Percentiles rank a stretch among this genome's conserved stretches.
These are phyloP conservation scores for Macropus fuliginosus DNA, from an alignment of 2,797 vertebrate species.

Conservation along the genomic window DNA sequence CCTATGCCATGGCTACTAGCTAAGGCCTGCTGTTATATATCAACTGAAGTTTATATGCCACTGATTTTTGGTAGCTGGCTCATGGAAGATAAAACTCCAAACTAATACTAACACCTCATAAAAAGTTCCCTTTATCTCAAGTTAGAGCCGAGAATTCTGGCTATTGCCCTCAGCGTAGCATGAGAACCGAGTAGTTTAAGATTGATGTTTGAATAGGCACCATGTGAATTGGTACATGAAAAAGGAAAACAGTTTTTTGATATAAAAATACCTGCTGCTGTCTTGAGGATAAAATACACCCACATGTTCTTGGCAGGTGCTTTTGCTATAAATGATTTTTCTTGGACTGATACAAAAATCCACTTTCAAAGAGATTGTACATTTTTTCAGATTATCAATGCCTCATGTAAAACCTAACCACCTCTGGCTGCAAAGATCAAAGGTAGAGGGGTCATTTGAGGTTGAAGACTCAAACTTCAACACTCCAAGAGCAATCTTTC, in stretches of 20 bases:
- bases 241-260: conserved; percentile 37
- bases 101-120: conserved; percentile 12
- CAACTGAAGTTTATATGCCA: neutral
- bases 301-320: conserved; percentile 61
- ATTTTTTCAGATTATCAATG: conserved; percentile 63
- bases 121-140: conserved; percentile 43
- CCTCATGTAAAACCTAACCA: conserved; percentile 52
- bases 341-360: conserved; percentile 59
- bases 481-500: conserved; percentile 32
- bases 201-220: conserved; percentile 36
- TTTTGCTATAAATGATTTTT: conserved; percentile 65
- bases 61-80: conserved; percentile 12
- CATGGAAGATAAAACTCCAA: conserved; percentile 18
- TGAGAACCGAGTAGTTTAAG: conserved; percentile 23
- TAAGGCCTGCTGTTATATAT: neutral
- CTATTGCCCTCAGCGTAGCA: conserved; percentile 24
- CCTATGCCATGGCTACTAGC: neutral
- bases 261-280: conserved; percentile 61
- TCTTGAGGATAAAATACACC: conserved; percentile 13
- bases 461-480: neutral
- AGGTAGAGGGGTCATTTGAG: conserved; percentile 26
- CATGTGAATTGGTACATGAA: conserved; percentile 50
- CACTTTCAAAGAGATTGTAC: conserved; percentile 57
- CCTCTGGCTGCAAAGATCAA: conserved; percentile 61
- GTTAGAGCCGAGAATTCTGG: conserved; percentile 26